phyloP scores from a whole-genome alignment of 2,888 invertebrate species.

The Stegana nigrithorax region DNA sequence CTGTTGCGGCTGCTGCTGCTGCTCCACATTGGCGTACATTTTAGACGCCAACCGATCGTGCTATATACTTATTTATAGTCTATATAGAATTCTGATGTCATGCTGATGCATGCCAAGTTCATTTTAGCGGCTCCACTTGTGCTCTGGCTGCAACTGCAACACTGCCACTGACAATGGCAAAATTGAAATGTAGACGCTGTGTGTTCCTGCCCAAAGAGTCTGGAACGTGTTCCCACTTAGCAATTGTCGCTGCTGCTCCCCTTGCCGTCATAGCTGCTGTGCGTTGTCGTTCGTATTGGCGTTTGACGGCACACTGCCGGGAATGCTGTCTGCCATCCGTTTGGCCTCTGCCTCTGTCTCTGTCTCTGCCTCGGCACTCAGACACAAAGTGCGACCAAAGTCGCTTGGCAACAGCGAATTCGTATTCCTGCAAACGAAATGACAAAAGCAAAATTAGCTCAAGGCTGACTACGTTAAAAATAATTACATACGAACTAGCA shows the following conservation, averaged over 20 bases:
- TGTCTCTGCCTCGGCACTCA: no score
- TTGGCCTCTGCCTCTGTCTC: not conserved
- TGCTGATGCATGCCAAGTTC: conserved; percentile 3
- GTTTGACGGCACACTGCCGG: conserved; percentile 37
- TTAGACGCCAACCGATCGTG: not conserved
- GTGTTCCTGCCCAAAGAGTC: conserved; percentile 60
- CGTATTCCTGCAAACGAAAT: conserved; percentile 4
- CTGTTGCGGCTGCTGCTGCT: not conserved
- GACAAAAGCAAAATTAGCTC: conserved; percentile 51
- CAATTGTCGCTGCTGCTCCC: conserved; percentile 37
- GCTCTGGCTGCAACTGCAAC: conserved; percentile 1
- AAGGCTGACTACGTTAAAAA: conserved; percentile 49
- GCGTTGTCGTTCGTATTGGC: not conserved
- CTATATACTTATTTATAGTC: conserved; percentile 5
- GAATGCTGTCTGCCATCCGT: conserved; percentile 50
- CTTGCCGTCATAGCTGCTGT: conserved; percentile 35
- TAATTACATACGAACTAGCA: not conserved
- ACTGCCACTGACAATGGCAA: conserved; percentile 3
- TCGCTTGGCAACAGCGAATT: conserved; percentile 8
- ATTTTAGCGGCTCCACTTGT: conserved; percentile 4
- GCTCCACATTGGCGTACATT: conserved; percentile 6
- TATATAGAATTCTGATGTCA: conserved; percentile 3
- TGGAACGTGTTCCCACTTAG: conserved; percentile 61
- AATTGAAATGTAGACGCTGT: conserved; percentile 19
- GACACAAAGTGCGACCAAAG: conserved; percentile 2